Evolutionary conservation across 92 coral and sea anemone genomes (phyloP), one percentile per base, ranked within the genome.

Genomic region (Scolanthus callimorphus): DNA sequence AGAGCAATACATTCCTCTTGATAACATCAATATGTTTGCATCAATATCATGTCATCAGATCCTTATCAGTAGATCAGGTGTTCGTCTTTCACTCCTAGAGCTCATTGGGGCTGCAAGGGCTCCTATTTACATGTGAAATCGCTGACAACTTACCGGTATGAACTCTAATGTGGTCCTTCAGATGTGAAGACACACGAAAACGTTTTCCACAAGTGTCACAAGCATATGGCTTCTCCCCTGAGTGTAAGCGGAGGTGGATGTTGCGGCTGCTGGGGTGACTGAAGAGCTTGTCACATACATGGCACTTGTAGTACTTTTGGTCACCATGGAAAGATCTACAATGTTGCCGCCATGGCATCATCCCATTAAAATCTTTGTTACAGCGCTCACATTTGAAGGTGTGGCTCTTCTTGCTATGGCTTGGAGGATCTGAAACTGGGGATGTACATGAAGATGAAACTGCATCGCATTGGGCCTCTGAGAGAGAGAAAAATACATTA

Each of bases 221-320:
- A 49, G 84, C 82, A 49, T 88, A 92, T 0, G 98, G 98, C 66
- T 85, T 82, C 61, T 92, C 96, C 29, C 97, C 97, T 29, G 97
- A 89, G 60, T 92, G 98, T 28, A 92, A 51, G 17, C 98, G 69
- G 0, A 92, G 80, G 65, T 92, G 98, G 59, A 92, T 88, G 61
- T 92, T 89, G 19, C 98, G 67, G 74, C 96, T 92, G 72, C 96
- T 92, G 13, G 96, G 98, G 38, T 92, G 96, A 31, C 86, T 83
- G 55, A 92, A 92, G 39, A 79, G 79, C 59, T 92, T 92, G 31
- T 83, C 82, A 23, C 98, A 92, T 11, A 92, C 96, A 60, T 85
- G 76, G 31, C 98, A 92, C 57, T 92, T 85, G 74, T 92, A 92
- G 69, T 84, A 81, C 67, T 84, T 88, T 60, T 88, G 96, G 56